phyloP scores from a whole-genome alignment of 2,113 vertebrate species.

The Oreocharis arfaki region DNA sequence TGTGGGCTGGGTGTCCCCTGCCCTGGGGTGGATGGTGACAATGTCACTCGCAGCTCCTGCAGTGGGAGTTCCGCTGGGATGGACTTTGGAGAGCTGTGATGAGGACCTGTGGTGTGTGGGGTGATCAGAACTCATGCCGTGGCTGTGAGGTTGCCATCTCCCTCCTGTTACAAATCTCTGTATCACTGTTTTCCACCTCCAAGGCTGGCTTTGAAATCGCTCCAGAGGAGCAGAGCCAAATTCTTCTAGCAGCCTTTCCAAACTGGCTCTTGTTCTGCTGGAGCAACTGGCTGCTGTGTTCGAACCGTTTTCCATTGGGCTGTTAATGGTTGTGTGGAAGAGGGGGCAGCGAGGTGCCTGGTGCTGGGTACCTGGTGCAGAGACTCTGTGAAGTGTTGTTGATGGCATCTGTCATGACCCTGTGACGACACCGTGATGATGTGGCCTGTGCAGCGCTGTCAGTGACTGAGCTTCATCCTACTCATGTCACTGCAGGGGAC shows the following conservation, averaged over 20 bases:
- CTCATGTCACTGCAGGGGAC: accelerated
- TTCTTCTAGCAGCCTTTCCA: background rate
- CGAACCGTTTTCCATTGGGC: background rate
- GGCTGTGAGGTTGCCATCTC: background rate
- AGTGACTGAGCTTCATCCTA: background rate
- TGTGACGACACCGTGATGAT: background rate
- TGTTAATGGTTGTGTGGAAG: background rate
- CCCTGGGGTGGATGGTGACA: accelerated
- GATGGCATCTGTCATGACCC: background rate
- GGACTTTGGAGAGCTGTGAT: background rate
- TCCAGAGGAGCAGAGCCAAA: background rate
- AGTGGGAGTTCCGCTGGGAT: background rate
- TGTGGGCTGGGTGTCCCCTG: background rate
- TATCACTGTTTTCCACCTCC: background rate
- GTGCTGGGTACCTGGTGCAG: background rate
- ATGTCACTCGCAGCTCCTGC: background rate
- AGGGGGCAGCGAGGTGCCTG: background rate
- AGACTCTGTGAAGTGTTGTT: accelerated
- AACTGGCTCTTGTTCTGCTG: background rate
- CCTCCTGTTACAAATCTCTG: background rate
- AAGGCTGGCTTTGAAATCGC: background rate
- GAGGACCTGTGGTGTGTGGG: accelerated
- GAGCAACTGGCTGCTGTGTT: background rate
- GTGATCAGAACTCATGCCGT: accelerated
- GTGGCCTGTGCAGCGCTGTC: accelerated